Percentiles rank a stretch among this genome's conserved stretches.
Conservation (phyloP, 1,140 invertebrate genomes). For the Aporrectodea caliginosa region DNA sequence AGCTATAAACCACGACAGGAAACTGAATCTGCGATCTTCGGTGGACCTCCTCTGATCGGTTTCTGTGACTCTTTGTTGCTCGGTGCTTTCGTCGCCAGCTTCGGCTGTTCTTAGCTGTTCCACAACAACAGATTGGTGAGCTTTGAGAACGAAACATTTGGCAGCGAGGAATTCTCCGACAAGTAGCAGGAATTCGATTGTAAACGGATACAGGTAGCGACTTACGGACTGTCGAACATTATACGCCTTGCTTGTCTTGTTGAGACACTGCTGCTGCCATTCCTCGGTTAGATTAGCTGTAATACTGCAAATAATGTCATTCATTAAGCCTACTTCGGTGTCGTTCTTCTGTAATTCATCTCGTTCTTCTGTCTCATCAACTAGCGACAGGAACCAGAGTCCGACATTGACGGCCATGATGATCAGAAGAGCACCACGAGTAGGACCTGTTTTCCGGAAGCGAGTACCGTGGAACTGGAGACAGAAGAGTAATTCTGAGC, state of each 20-base stretch:
- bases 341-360: not conserved
- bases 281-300: not conserved
- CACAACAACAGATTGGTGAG: too few species aligned
- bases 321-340: not conserved
- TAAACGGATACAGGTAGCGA: not conserved
- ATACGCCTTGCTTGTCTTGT: not conserved
- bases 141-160: not conserved
- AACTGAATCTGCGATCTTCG: not conserved
- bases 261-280: not conserved
- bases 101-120: too few species aligned
- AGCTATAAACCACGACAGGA: not conserved
- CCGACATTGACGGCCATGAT: not conserved
- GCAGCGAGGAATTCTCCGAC: not conserved
- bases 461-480: not conserved
- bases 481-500: not conserved
- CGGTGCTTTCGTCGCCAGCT: not conserved
- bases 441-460: not conserved
- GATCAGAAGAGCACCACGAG: not conserved
- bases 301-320: not conserved
- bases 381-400: not conserved
- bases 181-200: not conserved
- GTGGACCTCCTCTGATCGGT: not conserved
- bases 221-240: not conserved
- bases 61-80: not conserved
- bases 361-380: not conserved